Base-by-base conservation (phyloP, 2,888 invertebrate species). In the Linhomoeus sp. region DNA sequence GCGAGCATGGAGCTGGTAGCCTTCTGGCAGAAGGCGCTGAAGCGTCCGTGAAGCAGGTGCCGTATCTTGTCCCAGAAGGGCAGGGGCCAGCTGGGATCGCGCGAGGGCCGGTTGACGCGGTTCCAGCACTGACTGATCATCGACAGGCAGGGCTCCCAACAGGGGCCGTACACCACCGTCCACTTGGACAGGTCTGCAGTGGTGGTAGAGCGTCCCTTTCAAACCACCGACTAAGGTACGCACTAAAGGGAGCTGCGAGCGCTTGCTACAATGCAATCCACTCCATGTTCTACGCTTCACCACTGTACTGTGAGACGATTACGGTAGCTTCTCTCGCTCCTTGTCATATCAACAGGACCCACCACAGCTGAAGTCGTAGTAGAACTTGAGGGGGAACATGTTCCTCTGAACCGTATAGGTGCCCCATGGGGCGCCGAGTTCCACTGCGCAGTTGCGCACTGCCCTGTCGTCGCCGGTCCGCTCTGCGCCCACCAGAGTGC, bases 71-170 rank as follows among this genome's bases (percentile, higher is more conserved):
- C 94, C 94, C 94, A 97, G 72, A 90, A 92, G 0, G 92, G 80
- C 41, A 97, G 68, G 0, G 87, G 81, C 0, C 80, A 82, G 46
- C 88, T 88, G 0, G 94, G 94, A 71, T 92, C 92, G 49, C 79
- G 72, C 0, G 90, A 87, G 0, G 72, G 71, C 42, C 65, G 64
- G 53, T 67, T 71, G 52, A 75, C 58, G 40, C 53, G 53, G 46
- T 58, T 58, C 58, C 61, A 64, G 39, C 59, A 58, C 24, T 60
- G 51, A 26, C 55, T 55, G 19, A 61, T 58, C 62, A 63, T 64
- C 0, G 87, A 83, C 48, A 87, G 78, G 19, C 85, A 86, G 0
- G 97, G 92, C 63, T 97, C 97, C 97, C 97, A 97, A 66, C 94
- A 94, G 0, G 94, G 90, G 0, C 97, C 97, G 64, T 97, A 94